Conservation (phyloP, 2,888 invertebrate genomes). For the Embidobia sp. region DNA sequence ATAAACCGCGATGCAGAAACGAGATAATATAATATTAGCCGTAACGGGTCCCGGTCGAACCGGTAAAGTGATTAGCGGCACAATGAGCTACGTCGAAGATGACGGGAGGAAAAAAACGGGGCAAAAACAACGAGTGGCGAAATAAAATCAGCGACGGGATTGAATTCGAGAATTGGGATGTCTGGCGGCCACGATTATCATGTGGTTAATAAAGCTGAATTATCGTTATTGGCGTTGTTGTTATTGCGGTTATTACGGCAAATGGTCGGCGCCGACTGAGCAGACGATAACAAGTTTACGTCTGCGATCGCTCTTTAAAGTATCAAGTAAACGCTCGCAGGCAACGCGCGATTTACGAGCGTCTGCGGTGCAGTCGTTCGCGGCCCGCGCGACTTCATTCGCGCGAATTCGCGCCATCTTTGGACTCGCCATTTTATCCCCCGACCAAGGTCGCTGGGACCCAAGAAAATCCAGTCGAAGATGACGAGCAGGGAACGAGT, state of each 20-base stretch:
- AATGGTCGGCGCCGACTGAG: no score
- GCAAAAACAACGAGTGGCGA: conserved; percentile 57
- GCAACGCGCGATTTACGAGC: conserved; percentile 38
- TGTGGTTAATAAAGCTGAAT: conserved; percentile 52
- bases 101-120: conserved; percentile 68
- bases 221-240: no score
- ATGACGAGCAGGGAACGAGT: conserved; percentile 62
- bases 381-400: no score
- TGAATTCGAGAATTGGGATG: conserved; percentile 20
- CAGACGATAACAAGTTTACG: conserved; percentile 56
- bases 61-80: conserved; percentile 76
- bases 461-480: conserved; percentile 64
- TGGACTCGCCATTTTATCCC: conserved; percentile 77
- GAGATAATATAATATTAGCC: conserved; percentile 80
- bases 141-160: conserved; percentile 36
- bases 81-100: conserved; percentile 70
- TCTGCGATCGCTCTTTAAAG: conserved; percentile 41
- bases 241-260: no score
- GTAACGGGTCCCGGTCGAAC: conserved; percentile 68
- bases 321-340: conserved; percentile 24
- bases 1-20: conserved; percentile 77
- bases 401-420: conserved; percentile 50
- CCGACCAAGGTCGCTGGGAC: conserved; percentile 68
- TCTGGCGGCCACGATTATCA: conserved; percentile 26
- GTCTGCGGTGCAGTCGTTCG: conserved; percentile 25